Conservation (phyloP, 2,113 vertebrate genomes). For the Atherinomorus stipes region DNA sequence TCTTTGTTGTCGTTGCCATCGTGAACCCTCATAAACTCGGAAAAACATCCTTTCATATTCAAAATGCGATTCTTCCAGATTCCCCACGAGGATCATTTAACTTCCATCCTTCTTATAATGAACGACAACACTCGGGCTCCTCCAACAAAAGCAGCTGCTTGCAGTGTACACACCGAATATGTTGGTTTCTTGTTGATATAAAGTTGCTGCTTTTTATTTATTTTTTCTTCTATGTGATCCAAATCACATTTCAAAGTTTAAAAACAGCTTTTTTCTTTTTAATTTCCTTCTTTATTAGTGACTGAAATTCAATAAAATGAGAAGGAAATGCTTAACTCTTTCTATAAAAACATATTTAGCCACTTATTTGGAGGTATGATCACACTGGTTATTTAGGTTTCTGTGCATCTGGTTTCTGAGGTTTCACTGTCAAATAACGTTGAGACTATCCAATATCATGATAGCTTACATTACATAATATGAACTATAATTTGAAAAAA, state of each 20-base stretch:
- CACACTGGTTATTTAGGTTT: background rate
- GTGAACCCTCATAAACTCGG: slow-evolving; percentile 58
- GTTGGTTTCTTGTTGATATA: slow-evolving; percentile 42
- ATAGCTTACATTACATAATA: too few relatives aligned
- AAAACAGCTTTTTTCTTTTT: slow-evolving; percentile 6
- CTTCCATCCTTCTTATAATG: slow-evolving; percentile 52
- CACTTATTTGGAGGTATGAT: background rate
- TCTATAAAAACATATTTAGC: background rate
- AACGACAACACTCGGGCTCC: slow-evolving; percentile 29
- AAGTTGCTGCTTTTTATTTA: slow-evolving; percentile 25
- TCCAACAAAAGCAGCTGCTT: slow-evolving; percentile 55
- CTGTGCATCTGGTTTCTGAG: background rate
- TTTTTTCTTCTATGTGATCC: slow-evolving; percentile 27
- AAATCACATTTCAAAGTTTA: slow-evolving; percentile 29
- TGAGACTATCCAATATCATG: background rate
- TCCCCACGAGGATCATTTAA: slow-evolving; percentile 49
- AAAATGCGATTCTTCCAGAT: slow-evolving; percentile 46
- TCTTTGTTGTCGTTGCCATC: slow-evolving; percentile 53
- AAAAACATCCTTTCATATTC: slow-evolving; percentile 62
- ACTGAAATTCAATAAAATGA: slow-evolving; percentile 24
- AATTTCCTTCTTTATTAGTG: background rate
- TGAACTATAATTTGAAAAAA: too few relatives aligned
- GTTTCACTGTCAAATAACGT: background rate
- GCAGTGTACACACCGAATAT: slow-evolving; percentile 32
- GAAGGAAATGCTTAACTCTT: slow-evolving; percentile 7